Evolutionary conservation across 2,797 vertebrate genomes (phyloP).

Genomic region (Amblyraja radiata): DNA sequence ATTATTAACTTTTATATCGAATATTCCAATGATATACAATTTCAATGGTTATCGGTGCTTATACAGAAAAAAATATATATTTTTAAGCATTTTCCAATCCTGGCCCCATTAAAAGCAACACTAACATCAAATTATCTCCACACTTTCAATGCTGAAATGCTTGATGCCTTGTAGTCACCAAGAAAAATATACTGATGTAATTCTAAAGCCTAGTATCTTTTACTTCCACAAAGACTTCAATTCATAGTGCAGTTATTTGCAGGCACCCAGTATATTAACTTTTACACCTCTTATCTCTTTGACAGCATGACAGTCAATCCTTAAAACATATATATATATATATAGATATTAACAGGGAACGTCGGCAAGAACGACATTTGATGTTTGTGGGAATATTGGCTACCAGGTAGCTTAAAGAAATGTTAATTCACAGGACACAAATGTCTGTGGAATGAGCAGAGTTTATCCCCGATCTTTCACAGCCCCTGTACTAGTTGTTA

Average conservation of each 20-base stretch:
- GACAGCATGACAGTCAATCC: background rate
- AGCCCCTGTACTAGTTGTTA: no score
- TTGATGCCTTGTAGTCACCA: background rate
- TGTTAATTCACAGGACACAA: no score
- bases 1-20: background rate
- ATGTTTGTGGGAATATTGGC: no score
- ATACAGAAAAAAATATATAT: background rate
- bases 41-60: background rate
- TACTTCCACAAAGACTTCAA: background rate
- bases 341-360: background rate
- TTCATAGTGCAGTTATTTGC: background rate
- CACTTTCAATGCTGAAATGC: background rate
- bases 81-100: background rate
- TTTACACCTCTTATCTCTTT: background rate
- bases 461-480: no score
- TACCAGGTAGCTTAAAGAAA: no score
- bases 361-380: background rate
- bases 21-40: constrained; percentile 26
- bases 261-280: background rate
- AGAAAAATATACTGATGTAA: background rate
- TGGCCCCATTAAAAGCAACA: background rate
- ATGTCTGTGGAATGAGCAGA: no score
- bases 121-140: background rate
- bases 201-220: background rate
- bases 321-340: background rate